Conservation (phyloP, 2,888 invertebrate genomes). For the Frankliniella fusca region DNA sequence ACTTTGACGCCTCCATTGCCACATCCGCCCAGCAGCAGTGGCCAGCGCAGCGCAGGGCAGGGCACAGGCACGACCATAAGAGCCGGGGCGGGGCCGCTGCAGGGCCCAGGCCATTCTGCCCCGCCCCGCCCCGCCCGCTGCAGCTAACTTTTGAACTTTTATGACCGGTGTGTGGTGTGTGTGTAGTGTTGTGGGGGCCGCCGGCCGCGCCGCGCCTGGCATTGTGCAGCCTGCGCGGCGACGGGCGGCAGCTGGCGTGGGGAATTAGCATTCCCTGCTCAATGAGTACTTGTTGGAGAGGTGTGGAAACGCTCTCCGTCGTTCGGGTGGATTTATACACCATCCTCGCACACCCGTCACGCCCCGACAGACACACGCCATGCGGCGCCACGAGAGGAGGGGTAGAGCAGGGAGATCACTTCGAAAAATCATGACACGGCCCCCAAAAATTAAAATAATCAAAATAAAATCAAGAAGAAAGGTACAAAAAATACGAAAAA, state of each 20-base stretch:
- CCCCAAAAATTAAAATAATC: too few species aligned
- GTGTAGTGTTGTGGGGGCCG: not conserved
- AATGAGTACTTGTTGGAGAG: too few species aligned
- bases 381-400: too few species aligned
- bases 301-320: too few species aligned
- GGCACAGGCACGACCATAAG: not conserved
- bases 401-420: too few species aligned
- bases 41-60: not conserved
- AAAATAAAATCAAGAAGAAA: too few species aligned
- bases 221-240: not conserved
- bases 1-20: not conserved
- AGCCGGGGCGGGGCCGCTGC: not conserved
- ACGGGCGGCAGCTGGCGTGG: not conserved
- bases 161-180: not conserved
- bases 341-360: too few species aligned
- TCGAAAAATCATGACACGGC: too few species aligned
- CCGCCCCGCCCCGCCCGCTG: not conserved
- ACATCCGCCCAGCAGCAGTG: not conserved
- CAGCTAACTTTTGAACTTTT: constrained; percentile 11
- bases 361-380: too few species aligned
- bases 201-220: too few species aligned
- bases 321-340: too few species aligned
- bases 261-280: not conserved
- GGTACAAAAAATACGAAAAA: too few species aligned
- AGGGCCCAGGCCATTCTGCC: not conserved